Percentiles rank a stretch among this genome's conserved stretches.
Evolutionary conservation across 2,113 vertebrate species (phyloP).

Genomic region (Struthidea cinerea): DNA sequence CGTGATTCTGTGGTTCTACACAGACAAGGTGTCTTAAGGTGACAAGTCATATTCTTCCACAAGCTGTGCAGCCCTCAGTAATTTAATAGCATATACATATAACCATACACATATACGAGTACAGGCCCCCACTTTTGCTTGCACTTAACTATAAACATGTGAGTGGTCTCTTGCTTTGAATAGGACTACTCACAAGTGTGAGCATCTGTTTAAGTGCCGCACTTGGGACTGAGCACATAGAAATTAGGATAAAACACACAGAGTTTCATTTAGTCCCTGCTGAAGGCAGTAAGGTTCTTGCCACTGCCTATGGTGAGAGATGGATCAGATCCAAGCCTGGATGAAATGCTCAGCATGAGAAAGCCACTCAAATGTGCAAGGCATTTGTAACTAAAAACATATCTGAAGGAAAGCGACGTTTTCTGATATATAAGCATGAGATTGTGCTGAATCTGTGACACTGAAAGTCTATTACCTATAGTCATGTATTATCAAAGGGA

Average conservation of each 20-base stretch:
- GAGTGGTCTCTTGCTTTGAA: neutral
- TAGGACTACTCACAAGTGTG: neutral
- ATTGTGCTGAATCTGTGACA: neutral
- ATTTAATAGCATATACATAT: neutral
- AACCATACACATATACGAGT: neutral
- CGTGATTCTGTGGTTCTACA: neutral
- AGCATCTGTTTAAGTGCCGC: neutral
- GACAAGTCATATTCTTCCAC: neutral
- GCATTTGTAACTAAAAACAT: neutral
- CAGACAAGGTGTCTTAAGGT: fast-evolving
- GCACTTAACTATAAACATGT: neutral
- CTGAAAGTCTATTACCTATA: neutral
- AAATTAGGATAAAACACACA: neutral
- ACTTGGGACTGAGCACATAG: neutral
- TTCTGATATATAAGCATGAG: neutral
- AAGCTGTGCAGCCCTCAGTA: neutral
- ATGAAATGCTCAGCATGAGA: neutral
- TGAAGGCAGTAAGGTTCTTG: neutral
- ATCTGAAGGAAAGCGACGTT: neutral
- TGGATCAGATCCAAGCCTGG: neutral
- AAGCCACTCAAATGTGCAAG: neutral
- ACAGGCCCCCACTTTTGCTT: neutral
- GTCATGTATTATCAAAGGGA: neutral
- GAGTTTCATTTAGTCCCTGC: neutral
- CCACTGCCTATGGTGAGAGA: neutral